Evolutionary conservation across 1,140 invertebrate species (phyloP), one percentile per base, ranked within the genome.

Genomic region (Ceratitis capitata): DNA sequence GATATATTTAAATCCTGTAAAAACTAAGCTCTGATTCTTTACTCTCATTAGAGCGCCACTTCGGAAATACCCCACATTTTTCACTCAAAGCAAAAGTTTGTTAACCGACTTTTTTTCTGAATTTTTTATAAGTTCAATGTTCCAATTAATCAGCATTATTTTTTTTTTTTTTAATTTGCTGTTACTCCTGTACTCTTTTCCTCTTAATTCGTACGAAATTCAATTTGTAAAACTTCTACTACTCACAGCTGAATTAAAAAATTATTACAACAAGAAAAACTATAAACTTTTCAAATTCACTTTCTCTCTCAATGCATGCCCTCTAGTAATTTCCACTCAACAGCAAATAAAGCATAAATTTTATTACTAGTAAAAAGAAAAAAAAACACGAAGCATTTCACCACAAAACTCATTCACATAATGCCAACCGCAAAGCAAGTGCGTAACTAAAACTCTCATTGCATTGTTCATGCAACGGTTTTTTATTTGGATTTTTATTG

Each of bases 371-470:
- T n/a, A n/a, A 47, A 47, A 3, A n/a, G n/a, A 56, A 56, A 56
- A n/a, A 56, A 23, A 56, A 14, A 2, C 26, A 64, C 56, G 35
- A 64, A 78, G 5, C 23, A 26, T 6, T 3, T 74, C 23, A 12
- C 69, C 69, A 7, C 69, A 78, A 78, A 78, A 23, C 32, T 23
- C 69, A 39, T n/a, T 78, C 69, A 32, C n/a, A 42, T 39, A 78
- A 69, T n/a, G 35, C 19, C 23, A 78, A 78, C 69, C 69, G 35
- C 35, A 78, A 78, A 45, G 69, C 69, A 78, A 78, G n/a, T 78
- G 69, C 69, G 69, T 78, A 47, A n/a, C n/a, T n/a, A n/a, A 23
- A 78, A 78, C 69, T 45, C 45, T 78, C 39, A 47, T 47, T 78
- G n/a, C 6, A 9, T n/a, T 23, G 9, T n/a, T 42, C 39, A 16